Base-by-base conservation (phyloP, 2,113 vertebrate genomes). In the Carollia perspicillata region DNA sequence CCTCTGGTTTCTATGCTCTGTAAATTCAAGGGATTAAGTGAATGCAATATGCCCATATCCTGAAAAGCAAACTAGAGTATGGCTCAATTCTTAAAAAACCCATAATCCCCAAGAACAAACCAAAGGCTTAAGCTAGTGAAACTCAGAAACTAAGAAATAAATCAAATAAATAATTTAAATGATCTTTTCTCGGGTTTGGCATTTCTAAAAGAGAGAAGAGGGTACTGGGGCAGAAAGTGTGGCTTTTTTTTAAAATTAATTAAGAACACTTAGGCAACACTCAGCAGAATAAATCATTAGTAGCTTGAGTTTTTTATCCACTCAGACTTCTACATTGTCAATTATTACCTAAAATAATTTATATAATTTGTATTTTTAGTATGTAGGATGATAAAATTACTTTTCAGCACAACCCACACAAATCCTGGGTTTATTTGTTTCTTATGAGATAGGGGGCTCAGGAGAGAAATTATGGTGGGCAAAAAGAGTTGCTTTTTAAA, bases 31-130 rank as follows among this genome's bases (percentile, higher is more conserved):
- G 47, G 69, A 96, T 96, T 94, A 84, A 89, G 93, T 53, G 49
- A 58, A 75, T 91, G 37, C 23, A 83, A 65, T 86, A 94, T 78
- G 51, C 68, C 89, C 74, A 95, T 37, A 75, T 94, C 40, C 86
- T 91, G 35, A 95, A 53, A 78, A 93, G 83, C 65, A 72, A 93
- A 94, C 69, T 77, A 84, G 58, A 94, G 65, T 96, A 94, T 72
- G 47, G 49, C 80, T 96, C 93, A 66, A 30, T 95, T 96, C 44
- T 87, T 95, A 5, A 95, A 96, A 95, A 60, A 22, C 83, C 71
- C 87, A 30, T 96, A 96, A 92, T 96, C 79, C 84, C 35, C 60
- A 87, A 93, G 79, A 95, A 95, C 44, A 97, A 96, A 87, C 58
- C 84, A 87, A 91, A 93, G 55, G 86, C 69, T 96, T 96, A 92